These are phyloP conservation scores for Eurosta solidaginis DNA, from an alignment of 1,140 invertebrate genomes.

Conservation along the genomic window DNA sequence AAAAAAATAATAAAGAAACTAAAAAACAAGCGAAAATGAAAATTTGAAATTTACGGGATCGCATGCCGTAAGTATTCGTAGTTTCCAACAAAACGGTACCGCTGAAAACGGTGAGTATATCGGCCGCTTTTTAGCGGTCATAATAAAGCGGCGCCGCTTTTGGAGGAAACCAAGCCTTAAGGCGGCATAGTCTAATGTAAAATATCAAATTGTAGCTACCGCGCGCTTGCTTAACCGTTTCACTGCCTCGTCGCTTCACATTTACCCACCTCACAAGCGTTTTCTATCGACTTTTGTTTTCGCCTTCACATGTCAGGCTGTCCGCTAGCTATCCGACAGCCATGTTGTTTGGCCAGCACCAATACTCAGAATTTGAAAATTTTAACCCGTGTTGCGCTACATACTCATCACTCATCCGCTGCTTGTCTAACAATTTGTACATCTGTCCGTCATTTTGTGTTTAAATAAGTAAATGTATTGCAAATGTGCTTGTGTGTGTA, in stretches of 20 bases:
- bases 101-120: too few species aligned
- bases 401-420: background rate
- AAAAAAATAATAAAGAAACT: too few species aligned
- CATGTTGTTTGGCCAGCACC: background rate
- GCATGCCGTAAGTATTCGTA: too few species aligned
- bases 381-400: background rate
- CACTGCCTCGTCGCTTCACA: background rate
- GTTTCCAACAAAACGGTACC: too few species aligned
- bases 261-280: background rate
- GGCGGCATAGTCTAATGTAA: too few species aligned
- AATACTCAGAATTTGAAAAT: background rate
- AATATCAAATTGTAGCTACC: too few species aligned
- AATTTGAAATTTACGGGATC: too few species aligned
- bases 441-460: background rate
- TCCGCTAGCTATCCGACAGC: background rate
- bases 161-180: too few species aligned
- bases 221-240: background rate
- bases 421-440: background rate
- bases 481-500: too few species aligned
- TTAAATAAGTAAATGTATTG: background rate
- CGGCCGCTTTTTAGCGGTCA: too few species aligned
- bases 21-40: too few species aligned
- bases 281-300: background rate
- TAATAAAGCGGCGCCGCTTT: too few species aligned
- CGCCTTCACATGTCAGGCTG: background rate